Evolutionary conservation across 2,888 invertebrate genomes (phyloP).

Genomic region (Rhimphoctona megacephalus): DNA sequence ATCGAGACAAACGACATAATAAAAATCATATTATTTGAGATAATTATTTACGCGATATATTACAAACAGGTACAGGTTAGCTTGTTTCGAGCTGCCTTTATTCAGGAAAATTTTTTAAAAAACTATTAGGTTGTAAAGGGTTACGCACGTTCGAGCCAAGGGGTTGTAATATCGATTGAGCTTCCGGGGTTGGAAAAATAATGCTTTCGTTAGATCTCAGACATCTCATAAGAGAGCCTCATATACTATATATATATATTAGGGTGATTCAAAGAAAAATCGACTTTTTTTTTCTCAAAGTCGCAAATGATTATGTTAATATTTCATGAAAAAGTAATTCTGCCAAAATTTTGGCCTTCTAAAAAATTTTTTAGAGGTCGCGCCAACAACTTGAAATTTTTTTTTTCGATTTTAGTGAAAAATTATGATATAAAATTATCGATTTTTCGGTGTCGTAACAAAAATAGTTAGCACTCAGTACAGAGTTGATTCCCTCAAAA

Average conservation of each 20-base stretch:
- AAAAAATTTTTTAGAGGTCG: too few relatives aligned
- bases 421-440: too few relatives aligned
- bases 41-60: neutral
- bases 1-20: neutral
- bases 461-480: too few relatives aligned
- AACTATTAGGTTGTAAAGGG: neutral
- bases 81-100: neutral
- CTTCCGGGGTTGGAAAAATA: conserved; percentile 58
- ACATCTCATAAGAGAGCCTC: conserved; percentile 26
- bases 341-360: too few relatives aligned
- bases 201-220: conserved; percentile 70
- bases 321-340: too few relatives aligned
- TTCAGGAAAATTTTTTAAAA: neutral
- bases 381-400: too few relatives aligned
- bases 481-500: too few relatives aligned
- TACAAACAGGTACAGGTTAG: neutral
- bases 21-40: conserved; percentile 22
- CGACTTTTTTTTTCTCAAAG: too few relatives aligned
- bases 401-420: too few relatives aligned
- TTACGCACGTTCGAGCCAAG: conserved; percentile 14
- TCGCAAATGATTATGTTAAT: too few relatives aligned
- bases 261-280: too few relatives aligned
- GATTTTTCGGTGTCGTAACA: too few relatives aligned
- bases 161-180: conserved; percentile 59
- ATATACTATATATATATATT: neutral